Conservation (phyloP, 1,140 invertebrate species). For the Chironomus tepperi region DNA sequence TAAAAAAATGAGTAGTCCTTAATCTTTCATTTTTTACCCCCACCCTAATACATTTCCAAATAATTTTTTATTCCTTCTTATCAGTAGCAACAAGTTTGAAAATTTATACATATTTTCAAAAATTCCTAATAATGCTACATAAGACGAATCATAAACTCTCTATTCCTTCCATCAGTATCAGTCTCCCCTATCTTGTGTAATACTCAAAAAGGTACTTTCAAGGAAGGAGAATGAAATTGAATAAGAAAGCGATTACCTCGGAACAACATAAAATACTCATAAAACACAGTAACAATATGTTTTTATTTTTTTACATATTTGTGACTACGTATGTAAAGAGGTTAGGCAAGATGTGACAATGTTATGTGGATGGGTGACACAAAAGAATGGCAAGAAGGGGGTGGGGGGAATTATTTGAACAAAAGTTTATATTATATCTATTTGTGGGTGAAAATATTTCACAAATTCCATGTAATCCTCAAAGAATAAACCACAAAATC, state of each 20-base stretch:
- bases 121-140: too few species aligned
- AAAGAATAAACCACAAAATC: conserved; percentile 6
- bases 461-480: conserved; percentile 4
- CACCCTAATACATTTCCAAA: too few species aligned
- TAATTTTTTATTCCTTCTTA: neutral
- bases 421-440: neutral
- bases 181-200: too few species aligned
- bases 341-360: neutral
- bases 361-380: neutral
- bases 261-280: conserved; percentile 14
- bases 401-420: neutral
- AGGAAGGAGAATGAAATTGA: neutral
- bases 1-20: conserved; percentile 1
- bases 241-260: conserved; percentile 7
- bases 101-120: neutral
- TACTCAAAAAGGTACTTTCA: neutral
- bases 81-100: neutral
- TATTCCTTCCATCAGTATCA: neutral
- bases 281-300: neutral
- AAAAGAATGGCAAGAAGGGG: too few species aligned
- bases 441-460: conserved; percentile 18
- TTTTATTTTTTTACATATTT: neutral
- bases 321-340: neutral
- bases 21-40: neutral
- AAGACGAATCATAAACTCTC: neutral